These are phyloP conservation scores for Tragelaphus eurycerus DNA, from an alignment of 2,797 vertebrate species.

Conservation along the genomic window DNA sequence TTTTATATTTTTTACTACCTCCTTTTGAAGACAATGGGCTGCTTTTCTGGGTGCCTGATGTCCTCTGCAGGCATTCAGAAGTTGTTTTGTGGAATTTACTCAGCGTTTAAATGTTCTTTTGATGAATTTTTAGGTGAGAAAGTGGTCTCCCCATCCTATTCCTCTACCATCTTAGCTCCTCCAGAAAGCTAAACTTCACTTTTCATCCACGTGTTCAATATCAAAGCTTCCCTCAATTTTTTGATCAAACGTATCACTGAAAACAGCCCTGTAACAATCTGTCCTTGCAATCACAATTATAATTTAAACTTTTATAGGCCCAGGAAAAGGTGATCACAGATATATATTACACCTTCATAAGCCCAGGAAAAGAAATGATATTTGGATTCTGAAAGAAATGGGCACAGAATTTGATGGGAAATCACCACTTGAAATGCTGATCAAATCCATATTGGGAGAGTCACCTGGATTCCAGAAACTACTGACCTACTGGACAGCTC, in stretches of 20 bases:
- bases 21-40: too few relatives aligned
- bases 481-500: not conserved
- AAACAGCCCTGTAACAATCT: not conserved
- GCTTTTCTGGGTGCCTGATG: too few relatives aligned
- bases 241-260: not conserved
- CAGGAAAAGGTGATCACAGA: too few relatives aligned
- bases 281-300: not conserved
- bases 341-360: not conserved
- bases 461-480: not conserved
- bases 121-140: too few relatives aligned
- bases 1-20: too few relatives aligned
- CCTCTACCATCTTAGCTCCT: too few relatives aligned
- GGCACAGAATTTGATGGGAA: not conserved
- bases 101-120: too few relatives aligned
- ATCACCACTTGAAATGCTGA: not conserved
- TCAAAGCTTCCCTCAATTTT: not conserved
- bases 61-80: too few relatives aligned
- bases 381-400: not conserved
- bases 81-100: too few relatives aligned
- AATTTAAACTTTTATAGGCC: not conserved
- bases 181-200: not conserved
- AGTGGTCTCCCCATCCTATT: too few relatives aligned
- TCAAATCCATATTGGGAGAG: not conserved
- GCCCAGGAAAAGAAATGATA: not conserved
- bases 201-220: not conserved